Evolutionary conservation across 2,797 vertebrate species (phyloP).

Genomic region (Oreochromis mossambicus): DNA sequence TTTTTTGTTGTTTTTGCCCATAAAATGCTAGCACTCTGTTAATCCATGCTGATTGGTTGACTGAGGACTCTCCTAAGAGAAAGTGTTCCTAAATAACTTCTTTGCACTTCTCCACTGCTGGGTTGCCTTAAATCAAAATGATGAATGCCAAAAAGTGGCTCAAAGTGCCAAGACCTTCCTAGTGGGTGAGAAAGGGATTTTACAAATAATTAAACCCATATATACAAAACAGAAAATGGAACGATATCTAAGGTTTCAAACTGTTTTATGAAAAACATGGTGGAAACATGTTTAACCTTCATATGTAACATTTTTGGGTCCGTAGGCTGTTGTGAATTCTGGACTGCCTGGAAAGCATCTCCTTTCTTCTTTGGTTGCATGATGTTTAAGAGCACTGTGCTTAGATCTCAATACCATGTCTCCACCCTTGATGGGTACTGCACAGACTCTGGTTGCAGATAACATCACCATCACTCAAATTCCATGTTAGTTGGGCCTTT

Average conservation of each 20-base stretch:
- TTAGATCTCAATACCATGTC: fast-evolving
- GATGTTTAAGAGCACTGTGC: not conserved
- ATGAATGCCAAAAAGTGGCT: not conserved
- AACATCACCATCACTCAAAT: not conserved
- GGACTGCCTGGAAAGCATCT: not conserved
- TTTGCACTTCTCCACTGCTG: not conserved
- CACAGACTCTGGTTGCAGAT: not conserved
- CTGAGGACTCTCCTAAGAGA: not conserved
- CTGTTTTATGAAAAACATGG: not conserved
- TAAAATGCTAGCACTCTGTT: not conserved
- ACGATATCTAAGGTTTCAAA: fast-evolving
- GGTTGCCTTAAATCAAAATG: not conserved
- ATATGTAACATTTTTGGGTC: not conserved
- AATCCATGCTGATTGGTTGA: not conserved
- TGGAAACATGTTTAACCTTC: not conserved
- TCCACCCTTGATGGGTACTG: not conserved
- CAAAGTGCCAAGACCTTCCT: not conserved
- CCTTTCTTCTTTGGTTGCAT: not conserved
- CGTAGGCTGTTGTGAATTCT: not conserved
- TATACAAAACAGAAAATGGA: not conserved
- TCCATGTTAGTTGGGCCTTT: not conserved
- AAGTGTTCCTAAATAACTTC: not conserved
- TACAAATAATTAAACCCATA: not conserved
- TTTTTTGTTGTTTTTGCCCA: not conserved
- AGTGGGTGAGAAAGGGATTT: fast-evolving